Percentiles rank a stretch among this genome's conserved stretches.
These are phyloP conservation scores for Cremastobaeus sp. DNA, from an alignment of 2,888 invertebrate genomes.

Conservation along the genomic window DNA sequence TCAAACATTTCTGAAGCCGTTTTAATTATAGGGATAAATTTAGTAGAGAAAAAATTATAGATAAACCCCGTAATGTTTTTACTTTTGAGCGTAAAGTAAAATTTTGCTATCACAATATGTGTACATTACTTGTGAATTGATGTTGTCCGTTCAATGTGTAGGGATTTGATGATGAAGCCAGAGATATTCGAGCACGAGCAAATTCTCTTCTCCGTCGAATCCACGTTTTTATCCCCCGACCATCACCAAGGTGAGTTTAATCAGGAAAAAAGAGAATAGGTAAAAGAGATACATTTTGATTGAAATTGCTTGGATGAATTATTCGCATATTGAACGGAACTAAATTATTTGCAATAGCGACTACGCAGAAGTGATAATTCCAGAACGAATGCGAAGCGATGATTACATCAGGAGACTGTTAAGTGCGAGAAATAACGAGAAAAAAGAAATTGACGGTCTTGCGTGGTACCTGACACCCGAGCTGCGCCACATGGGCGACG, in stretches of 20 bases:
- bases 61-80: not conserved
- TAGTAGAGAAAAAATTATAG: not conserved
- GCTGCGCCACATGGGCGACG: conserved; percentile 81
- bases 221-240: conserved; percentile 87
- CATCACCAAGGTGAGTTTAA: conserved; percentile 81
- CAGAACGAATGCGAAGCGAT: conserved; percentile 82
- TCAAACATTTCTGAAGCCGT: too few relatives aligned
- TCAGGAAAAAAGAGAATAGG: not conserved
- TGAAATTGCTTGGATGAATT: not conserved
- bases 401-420: conserved; percentile 86
- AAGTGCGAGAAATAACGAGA: conserved; percentile 82
- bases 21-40: too few relatives aligned
- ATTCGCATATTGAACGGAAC: not conserved
- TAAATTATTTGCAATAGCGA: conserved; percentile 78
- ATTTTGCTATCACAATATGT: too few relatives aligned
- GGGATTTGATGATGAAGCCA: conserved; percentile 91
- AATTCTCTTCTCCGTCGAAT: conserved; percentile 86
- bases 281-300: not conserved
- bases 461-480: conserved; percentile 84
- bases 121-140: too few relatives aligned
- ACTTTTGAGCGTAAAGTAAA: too few relatives aligned
- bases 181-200: conserved; percentile 88
- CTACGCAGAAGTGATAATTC: conserved; percentile 78
- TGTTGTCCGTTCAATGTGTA: conserved; percentile 75
- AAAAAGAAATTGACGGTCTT: conserved; percentile 82